These are phyloP conservation scores for Stylophora pistillata DNA, from an alignment of 64 coral and sea anemone genomes.

Conservation along the genomic window DNA sequence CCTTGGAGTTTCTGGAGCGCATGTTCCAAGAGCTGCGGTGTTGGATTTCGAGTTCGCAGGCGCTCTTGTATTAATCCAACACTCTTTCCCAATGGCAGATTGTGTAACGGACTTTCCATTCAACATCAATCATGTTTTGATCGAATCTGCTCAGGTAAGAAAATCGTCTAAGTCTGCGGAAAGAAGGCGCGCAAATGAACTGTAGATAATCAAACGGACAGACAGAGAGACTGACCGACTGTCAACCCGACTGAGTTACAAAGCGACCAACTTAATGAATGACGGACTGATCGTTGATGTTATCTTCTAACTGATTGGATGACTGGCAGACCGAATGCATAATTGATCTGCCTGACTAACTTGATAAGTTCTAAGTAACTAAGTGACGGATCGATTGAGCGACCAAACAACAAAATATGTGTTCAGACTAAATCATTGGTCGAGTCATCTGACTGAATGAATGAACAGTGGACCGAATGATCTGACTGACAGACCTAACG, in stretches of 20 bases:
- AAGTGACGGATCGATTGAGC: not conserved
- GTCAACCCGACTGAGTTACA: not conserved
- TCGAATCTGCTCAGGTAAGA: conserved; percentile 39
- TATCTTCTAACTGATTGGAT: not conserved
- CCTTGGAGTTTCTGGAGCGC: conserved; percentile 61
- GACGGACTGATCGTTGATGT: no score
- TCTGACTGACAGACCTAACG: no score
- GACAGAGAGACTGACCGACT: not conserved
- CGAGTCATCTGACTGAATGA: no score
- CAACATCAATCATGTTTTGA: conserved; percentile 64
- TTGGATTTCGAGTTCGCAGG: conserved; percentile 47
- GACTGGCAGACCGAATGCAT: not conserved
- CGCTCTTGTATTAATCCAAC: conserved; percentile 62
- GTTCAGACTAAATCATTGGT: no score
- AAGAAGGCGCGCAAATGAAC: not conserved
- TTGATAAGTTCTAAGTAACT: not conserved
- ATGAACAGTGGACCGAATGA: no score
- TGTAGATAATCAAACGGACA: not conserved
- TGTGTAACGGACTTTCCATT: conserved; percentile 51
- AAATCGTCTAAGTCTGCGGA: not conserved
- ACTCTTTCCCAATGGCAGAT: conserved; percentile 11
- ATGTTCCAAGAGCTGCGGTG: conserved; percentile 64
- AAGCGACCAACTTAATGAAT: no score
- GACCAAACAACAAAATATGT: not conserved
- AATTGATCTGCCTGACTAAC: not conserved